A percentile compares a stretch with the other conserved stretches of the same genome.
Conservation (phyloP, 2,113 vertebrate species). For the Crypturellus undulatus region DNA sequence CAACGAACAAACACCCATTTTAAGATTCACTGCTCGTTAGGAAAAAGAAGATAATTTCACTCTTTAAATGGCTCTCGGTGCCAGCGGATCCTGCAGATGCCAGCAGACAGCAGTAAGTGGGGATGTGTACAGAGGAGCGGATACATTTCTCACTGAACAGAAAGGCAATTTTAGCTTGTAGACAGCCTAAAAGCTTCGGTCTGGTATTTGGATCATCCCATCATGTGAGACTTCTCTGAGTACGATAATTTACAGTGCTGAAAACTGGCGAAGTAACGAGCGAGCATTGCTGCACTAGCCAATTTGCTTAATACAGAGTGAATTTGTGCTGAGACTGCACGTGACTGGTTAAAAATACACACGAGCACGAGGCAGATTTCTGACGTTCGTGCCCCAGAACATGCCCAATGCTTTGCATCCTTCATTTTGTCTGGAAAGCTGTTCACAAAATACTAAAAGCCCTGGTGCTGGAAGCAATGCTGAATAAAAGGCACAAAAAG, state of each 20-base stretch:
- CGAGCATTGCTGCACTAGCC: slow-evolving; percentile 1
- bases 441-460: not conserved
- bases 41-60: not conserved
- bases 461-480: not conserved
- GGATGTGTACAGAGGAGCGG: not conserved
- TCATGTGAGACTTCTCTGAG: slow-evolving; percentile 25
- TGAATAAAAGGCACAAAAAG: not conserved
- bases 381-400: not conserved
- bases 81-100: not conserved
- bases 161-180: not conserved
- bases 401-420: not conserved
- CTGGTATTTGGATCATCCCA: not conserved
- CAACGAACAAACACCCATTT: not conserved
- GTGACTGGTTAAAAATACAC: slow-evolving; percentile 3
- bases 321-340: slow-evolving; percentile 37
- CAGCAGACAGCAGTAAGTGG: not conserved
- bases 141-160: not conserved
- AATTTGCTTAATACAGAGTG: slow-evolving; percentile 43
- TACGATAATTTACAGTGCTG: slow-evolving; percentile 21
- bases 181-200: not conserved
- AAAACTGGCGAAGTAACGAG: slow-evolving; percentile 34
- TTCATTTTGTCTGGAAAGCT: not conserved
- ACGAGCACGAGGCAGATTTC: not conserved
- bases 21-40: not conserved
- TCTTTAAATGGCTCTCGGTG: not conserved